These are phyloP conservation scores for Drosophila heteroneura DNA, from an alignment of 2,888 invertebrate genomes.

Conservation along the genomic window DNA sequence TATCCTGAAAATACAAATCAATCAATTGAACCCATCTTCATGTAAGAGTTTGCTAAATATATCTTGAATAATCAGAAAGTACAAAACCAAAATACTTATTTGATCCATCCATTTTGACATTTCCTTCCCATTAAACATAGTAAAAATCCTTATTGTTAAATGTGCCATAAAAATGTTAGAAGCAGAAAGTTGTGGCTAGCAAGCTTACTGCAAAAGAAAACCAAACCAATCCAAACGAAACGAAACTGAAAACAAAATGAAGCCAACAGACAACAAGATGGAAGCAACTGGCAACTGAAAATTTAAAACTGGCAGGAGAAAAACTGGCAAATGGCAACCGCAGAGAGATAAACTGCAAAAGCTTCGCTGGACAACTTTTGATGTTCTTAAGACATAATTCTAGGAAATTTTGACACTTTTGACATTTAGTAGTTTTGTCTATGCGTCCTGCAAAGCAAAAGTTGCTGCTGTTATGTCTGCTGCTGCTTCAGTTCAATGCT, in stretches of 20 bases:
- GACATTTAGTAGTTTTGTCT: slow-evolving; percentile 81
- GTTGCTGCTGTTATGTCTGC: slow-evolving; percentile 11
- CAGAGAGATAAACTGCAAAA: slow-evolving; percentile 31
- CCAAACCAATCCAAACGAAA: slow-evolving; percentile 30
- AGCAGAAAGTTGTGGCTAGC: slow-evolving; percentile 70
- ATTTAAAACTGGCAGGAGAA: not conserved
- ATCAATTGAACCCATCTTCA: not conserved
- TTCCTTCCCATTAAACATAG: not conserved
- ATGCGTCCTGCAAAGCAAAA: slow-evolving; percentile 37
- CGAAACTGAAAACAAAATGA: slow-evolving; percentile 11
- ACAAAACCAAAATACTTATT: not conserved
- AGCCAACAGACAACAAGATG: slow-evolving; percentile 26
- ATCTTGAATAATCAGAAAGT: not conserved
- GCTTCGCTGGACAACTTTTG: slow-evolving; percentile 66
- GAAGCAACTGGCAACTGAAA: slow-evolving; percentile 5
- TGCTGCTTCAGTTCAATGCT: slow-evolving; percentile 29
- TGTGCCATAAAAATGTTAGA: slow-evolving; percentile 57
- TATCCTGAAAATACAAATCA: not conserved
- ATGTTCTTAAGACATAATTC: slow-evolving; percentile 80
- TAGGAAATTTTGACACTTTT: slow-evolving; percentile 78
- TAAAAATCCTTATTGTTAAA: not conserved
- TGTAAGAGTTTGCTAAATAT: not conserved
- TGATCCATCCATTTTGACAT: not conserved
- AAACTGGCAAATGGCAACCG: slow-evolving; percentile 45
- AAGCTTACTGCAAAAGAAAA: slow-evolving; percentile 39